Evolutionary conservation across 2,113 vertebrate genomes (phyloP).

Genomic region (Orthonyx spaldingii): DNA sequence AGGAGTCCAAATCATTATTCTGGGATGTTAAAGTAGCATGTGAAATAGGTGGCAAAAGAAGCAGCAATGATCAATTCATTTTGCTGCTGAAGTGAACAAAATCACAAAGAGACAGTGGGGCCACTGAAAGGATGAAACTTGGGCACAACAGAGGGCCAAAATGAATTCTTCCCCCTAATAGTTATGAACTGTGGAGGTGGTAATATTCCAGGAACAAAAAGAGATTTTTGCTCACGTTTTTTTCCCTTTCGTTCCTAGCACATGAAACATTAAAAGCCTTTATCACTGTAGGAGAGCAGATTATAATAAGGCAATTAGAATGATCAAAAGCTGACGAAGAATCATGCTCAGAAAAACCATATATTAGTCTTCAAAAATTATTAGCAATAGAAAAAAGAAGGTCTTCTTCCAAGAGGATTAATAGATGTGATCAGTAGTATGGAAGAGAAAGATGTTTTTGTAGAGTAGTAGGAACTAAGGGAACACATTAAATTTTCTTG

Average conservation of each 20-base stretch:
- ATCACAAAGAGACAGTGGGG: slow-evolving; percentile 17
- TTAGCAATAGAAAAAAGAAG: not conserved
- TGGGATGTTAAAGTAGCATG: not conserved
- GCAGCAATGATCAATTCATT: slow-evolving; percentile 42
- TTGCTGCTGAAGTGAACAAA: slow-evolving; percentile 2
- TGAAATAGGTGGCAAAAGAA: slow-evolving; percentile 19
- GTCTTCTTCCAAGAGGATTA: not conserved
- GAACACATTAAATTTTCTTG: not conserved
- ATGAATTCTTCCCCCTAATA: slow-evolving; percentile 40
- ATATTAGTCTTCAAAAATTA: slow-evolving; percentile 17
- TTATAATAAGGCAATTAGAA: slow-evolving; percentile 57
- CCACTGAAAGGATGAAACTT: slow-evolving; percentile 22
- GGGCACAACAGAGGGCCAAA: slow-evolving; percentile 16
- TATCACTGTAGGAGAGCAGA: slow-evolving; percentile 25
- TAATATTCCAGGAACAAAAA: slow-evolving; percentile 44
- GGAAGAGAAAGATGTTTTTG: not conserved
- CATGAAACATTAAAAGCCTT: slow-evolving; percentile 30
- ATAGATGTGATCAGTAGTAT: not conserved
- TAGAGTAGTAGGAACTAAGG: not conserved
- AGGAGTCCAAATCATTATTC: slow-evolving; percentile 35
- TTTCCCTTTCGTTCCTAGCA: not conserved
- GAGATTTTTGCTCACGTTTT: slow-evolving; percentile 24
- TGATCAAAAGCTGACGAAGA: slow-evolving; percentile 45
- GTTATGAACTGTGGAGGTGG: slow-evolving; percentile 49
- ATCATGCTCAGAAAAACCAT: not conserved